Conservation (phyloP, 2,113 vertebrate species). For the Anas platyrhynchos region DNA sequence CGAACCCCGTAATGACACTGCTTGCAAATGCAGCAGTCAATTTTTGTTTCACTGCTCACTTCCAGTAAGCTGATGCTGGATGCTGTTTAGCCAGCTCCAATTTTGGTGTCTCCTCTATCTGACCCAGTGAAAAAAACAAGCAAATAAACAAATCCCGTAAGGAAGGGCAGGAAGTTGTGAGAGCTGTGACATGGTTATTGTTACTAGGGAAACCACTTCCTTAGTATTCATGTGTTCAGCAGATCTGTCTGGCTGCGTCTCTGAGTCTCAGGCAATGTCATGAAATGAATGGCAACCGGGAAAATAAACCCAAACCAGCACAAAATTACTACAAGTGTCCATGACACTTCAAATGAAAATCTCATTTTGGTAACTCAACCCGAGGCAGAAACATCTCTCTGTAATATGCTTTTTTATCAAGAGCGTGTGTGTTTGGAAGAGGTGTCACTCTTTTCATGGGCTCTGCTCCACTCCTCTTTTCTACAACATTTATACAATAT, state of each 20-base stretch:
- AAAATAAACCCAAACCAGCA: conserved; percentile 31
- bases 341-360: not conserved
- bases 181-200: conserved; percentile 65
- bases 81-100: conserved; percentile 9
- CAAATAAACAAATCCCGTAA: conserved; percentile 67
- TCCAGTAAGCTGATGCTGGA: conserved; percentile 25
- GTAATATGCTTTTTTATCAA: not conserved
- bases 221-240: conserved; percentile 77
- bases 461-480: not conserved
- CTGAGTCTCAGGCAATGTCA: conserved; percentile 24
- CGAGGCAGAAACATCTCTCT: not conserved
- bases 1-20: not conserved
- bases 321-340: not conserved
- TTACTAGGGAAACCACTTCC: conserved; percentile 82
- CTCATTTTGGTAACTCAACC: not conserved
- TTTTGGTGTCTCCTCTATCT: conserved; percentile 46
- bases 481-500: not conserved
- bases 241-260: conserved; percentile 41
- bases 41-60: not conserved
- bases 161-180: conserved; percentile 70
- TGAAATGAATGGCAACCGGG: conserved; percentile 22
- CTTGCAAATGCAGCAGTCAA: not conserved
- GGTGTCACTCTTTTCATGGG: not conserved
- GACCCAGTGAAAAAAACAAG: conserved; percentile 66
- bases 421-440: not conserved